These are phyloP conservation scores for Zapus hudsonius DNA, from an alignment of 2,113 vertebrate species.

Conservation along the genomic window DNA sequence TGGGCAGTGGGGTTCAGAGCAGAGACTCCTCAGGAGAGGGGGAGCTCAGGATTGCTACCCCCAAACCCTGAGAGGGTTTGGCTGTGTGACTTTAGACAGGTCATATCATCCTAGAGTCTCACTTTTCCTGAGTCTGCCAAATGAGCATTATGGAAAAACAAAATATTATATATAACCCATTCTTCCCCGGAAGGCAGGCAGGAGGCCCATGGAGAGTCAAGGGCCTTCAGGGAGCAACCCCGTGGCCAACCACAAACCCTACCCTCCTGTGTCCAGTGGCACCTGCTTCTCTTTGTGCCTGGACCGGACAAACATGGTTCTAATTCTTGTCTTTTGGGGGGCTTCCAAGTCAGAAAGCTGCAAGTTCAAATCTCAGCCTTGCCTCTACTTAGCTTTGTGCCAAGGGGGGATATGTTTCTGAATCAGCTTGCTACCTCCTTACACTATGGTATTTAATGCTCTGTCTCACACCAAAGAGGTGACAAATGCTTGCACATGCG, in stretches of 20 bases:
- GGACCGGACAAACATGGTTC: background rate
- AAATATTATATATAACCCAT: background rate
- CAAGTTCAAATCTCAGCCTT: background rate
- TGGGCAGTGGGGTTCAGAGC: background rate
- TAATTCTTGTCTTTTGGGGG: background rate
- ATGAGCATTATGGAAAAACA: background rate
- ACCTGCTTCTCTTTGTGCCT: background rate
- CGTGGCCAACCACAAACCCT: background rate
- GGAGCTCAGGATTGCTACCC: rapidly evolving
- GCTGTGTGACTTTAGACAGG: background rate
- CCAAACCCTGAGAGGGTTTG: too few relatives aligned
- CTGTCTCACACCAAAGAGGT: background rate
- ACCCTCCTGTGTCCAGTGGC: rapidly evolving
- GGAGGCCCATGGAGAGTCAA: background rate
- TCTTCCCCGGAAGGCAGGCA: background rate
- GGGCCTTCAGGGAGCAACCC: background rate
- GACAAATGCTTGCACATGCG: background rate
- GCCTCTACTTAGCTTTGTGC: background rate
- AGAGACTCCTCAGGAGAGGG: background rate
- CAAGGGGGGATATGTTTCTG: background rate
- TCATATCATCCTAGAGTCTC: background rate
- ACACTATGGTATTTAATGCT: rapidly evolving
- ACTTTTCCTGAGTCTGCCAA: slow-evolving; percentile 21
- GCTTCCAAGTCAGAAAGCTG: background rate
- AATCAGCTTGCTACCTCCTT: background rate